Evolutionary conservation across 2,113 vertebrate genomes (phyloP), one percentile per base, ranked within the genome.

Genomic region (Blennius ocellaris): DNA sequence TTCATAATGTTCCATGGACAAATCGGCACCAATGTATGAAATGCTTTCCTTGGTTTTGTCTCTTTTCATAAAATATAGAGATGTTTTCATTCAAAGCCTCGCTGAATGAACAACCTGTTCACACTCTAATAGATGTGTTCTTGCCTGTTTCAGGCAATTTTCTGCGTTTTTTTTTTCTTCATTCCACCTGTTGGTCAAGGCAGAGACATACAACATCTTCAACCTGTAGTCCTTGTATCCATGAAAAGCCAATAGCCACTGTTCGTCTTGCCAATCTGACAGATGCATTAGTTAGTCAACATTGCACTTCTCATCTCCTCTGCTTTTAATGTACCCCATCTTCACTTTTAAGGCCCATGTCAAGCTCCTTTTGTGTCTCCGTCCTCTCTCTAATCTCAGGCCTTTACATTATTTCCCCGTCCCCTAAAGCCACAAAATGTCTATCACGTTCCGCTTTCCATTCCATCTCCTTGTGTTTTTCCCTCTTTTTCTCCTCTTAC

Each of bases 361-460:
- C 49, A 56, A 76, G 37, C 0, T 58, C 48, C 41, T 30, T 73
- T 30, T 30, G 21, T 69, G 71, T 78, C 77, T 82, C 65, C 44
- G 47, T 37, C 69, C 17, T 68, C 56, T 11, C 44, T 80, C 51
- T 61, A 82, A 82, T 82, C 66, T 76, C 7, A 55, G 51, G 11
- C 55, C 45, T 65, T 36, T 79, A 6, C 63, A 60, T 64, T 65
- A 76, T 80, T 63, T 48, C 59, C 11, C 11, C 21, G 54, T 79
- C 72, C 53, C 85, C 74, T 11, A 40, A 64, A 87, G 76, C 56
- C 47, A 65, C 38, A 63, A 70, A 70, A 73, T 75, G 54, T 69
- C 78, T 78, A n/a, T 86, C 49, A 66, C 69, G 57, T 51, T 67
- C 59, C 68, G 8, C 47, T 49, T 44, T 68, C 56, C 50, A 75